Conservation (phyloP, 2,888 invertebrate species). For the Palloptera scutellata region DNA sequence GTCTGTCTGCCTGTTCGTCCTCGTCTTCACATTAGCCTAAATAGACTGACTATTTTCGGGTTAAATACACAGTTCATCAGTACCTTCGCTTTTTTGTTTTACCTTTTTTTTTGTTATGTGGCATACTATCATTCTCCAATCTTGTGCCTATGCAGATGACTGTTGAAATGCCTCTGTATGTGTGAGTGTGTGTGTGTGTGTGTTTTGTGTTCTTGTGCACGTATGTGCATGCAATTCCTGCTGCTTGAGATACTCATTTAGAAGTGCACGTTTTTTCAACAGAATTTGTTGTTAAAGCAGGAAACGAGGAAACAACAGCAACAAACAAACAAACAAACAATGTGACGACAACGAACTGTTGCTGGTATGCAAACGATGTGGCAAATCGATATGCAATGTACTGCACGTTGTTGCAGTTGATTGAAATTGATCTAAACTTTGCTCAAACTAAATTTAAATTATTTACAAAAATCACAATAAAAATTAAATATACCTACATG, state of each 20-base stretch:
- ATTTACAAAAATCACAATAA: too few relatives aligned
- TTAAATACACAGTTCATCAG: slow-evolving; percentile 2
- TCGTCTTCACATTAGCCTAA: slow-evolving; percentile 15
- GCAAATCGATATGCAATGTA: not conserved
- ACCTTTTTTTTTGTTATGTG: too few relatives aligned
- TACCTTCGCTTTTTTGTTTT: not conserved
- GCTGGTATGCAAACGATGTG: slow-evolving; percentile 18
- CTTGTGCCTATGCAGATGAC: slow-evolving; percentile 13
- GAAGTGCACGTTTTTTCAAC: slow-evolving; percentile 55
- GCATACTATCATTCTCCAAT: too few relatives aligned
- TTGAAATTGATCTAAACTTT: not conserved
- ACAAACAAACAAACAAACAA: slow-evolving; percentile 1
- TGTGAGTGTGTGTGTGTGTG: not conserved
- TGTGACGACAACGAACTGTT: slow-evolving; percentile 32
- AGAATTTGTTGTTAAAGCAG: slow-evolving; percentile 48
- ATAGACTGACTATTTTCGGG: slow-evolving; percentile 16
- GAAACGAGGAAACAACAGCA: slow-evolving; percentile 12
- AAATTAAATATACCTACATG: too few relatives aligned
- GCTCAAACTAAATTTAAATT: too few relatives aligned
- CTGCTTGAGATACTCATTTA: slow-evolving; percentile 55
- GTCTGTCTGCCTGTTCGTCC: not conserved
- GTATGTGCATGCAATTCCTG: slow-evolving; percentile 15
- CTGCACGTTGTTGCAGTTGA: not conserved
- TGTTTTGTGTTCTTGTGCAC: not conserved
- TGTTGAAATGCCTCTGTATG: slow-evolving; percentile 3